Conservation (phyloP, 2,797 vertebrate genomes). For the Pseudomugil gertrudae region DNA sequence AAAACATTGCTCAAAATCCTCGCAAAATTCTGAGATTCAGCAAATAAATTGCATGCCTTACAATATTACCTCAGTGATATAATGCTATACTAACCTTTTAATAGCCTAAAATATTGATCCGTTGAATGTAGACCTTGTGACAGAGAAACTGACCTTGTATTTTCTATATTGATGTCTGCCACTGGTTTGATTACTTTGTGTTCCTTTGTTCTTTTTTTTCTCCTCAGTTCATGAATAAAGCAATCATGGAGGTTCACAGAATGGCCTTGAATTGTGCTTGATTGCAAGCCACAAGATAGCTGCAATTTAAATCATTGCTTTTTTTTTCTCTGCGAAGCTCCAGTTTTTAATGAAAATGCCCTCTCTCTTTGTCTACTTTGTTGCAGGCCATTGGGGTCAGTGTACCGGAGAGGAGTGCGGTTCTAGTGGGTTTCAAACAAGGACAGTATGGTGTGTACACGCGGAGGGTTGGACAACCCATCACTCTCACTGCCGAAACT, state of each 20-base stretch:
- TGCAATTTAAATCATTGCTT: constrained; percentile 55
- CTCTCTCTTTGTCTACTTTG: constrained; percentile 36
- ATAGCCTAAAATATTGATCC: constrained; percentile 21
- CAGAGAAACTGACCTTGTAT: constrained; percentile 33
- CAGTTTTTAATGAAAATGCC: constrained; percentile 55
- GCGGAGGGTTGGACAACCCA: constrained; percentile 92
- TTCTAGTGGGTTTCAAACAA: constrained; percentile 86
- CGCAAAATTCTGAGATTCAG: neutral
- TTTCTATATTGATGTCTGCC: constrained; percentile 47
- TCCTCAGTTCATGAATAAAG: constrained; percentile 70
- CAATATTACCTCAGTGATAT: neutral
- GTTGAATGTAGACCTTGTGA: constrained; percentile 39
- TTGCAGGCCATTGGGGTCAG: constrained; percentile 93
- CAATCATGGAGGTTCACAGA: constrained; percentile 67
- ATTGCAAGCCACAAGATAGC: constrained; percentile 58
- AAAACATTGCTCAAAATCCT: neutral
- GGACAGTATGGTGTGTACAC: constrained; percentile 93
- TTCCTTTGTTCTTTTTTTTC: constrained; percentile 45
- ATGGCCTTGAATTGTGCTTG: constrained; percentile 60
- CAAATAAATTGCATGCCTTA: neutral
- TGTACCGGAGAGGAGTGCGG: constrained; percentile 92
- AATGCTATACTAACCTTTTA: neutral
- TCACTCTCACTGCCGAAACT: constrained; percentile 87
- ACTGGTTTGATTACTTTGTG: constrained; percentile 57
- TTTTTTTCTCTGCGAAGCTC: constrained; percentile 2